Conservation (phyloP, 2,888 invertebrate genomes). For the Tridacna crocea region DNA sequence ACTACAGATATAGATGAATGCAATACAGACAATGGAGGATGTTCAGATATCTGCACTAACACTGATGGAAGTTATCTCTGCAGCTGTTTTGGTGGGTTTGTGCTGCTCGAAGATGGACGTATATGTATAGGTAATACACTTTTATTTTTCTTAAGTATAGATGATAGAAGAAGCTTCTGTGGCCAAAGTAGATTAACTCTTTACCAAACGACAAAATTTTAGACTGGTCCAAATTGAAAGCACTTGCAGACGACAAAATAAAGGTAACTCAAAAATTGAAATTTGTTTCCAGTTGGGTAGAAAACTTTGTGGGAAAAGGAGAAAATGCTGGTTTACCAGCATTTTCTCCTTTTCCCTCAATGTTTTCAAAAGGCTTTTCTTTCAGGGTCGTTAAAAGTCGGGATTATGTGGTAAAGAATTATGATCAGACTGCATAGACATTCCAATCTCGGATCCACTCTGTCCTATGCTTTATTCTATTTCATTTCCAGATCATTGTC, state of each 20-base stretch:
- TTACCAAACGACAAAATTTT: no score
- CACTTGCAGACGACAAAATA: no score
- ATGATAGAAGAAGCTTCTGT: background rate
- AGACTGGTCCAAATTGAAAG: no score
- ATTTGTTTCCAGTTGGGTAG: no score
- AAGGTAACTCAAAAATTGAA: no score
- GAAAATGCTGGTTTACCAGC: no score
- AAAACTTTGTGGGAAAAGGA: no score
- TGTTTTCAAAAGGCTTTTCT: no score
- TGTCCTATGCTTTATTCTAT: background rate
- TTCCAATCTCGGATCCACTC: background rate
- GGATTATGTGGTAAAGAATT: no score
- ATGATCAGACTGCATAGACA: background rate
- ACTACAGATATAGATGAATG: slow-evolving; percentile 12
- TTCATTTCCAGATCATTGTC: no score
- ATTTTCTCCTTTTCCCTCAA: no score
- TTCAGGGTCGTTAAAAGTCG: no score
- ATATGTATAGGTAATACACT: background rate
- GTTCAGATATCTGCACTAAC: slow-evolving; percentile 11
- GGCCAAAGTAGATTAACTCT: background rate
- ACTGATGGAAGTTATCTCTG: background rate
- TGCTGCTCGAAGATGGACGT: background rate
- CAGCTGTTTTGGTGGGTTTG: background rate
- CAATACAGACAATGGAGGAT: background rate
- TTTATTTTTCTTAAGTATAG: background rate